Evolutionary conservation across 2,888 invertebrate genomes (phyloP).

Genomic region (Agrochola lychnidis): DNA sequence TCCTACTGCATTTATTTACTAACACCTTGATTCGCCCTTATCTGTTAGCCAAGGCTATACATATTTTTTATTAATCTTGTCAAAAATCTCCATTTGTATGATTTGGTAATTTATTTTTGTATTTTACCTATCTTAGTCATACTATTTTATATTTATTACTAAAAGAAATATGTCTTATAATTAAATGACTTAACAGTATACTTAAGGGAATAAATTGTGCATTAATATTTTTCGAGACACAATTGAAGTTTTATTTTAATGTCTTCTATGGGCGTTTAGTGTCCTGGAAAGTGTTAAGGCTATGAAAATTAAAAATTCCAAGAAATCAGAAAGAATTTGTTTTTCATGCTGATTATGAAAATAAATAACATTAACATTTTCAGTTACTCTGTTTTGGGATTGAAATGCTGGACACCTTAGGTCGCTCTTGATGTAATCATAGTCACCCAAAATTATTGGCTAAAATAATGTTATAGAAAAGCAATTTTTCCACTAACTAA

Average conservation of each 20-base stretch:
- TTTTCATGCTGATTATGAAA: background rate
- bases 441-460: background rate
- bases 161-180: too few relatives aligned
- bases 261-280: too few relatives aligned
- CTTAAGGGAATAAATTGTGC: background rate
- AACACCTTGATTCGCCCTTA: background rate
- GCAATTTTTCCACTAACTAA: background rate
- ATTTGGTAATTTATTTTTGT: background rate
- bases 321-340: background rate
- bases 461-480: background rate
- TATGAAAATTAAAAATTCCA: background rate
- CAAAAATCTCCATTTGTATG: background rate
- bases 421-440: background rate
- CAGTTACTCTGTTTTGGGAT: background rate
- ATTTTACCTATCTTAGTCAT: background rate
- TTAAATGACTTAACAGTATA: background rate
- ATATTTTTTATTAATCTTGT: background rate
- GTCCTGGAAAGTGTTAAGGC: too few relatives aligned
- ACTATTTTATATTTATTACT: background rate
- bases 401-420: background rate
- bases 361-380: background rate
- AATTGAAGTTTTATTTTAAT: too few relatives aligned
- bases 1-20: slow-evolving; percentile 28
- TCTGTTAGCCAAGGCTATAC: background rate
- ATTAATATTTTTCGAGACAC: background rate